A percentile compares a stretch with the other conserved stretches of the same genome.
Conservation (phyloP, 2,797 vertebrate species). For the Tinamus major region DNA sequence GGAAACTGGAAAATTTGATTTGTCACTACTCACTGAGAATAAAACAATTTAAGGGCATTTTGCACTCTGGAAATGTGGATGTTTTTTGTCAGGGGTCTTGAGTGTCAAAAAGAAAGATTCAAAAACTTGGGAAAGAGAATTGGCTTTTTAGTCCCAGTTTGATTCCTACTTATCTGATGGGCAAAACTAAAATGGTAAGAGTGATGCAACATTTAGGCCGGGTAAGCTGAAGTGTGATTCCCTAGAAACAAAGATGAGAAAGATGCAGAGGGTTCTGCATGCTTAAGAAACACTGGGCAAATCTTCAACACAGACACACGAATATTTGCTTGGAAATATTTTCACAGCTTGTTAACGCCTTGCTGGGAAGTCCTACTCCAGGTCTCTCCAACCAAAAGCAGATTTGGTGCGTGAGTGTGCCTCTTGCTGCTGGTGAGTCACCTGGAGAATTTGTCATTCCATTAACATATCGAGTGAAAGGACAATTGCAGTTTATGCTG, state of each 20-base stretch:
- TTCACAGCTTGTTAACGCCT: background rate
- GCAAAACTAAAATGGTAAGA: background rate
- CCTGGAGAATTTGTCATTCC: background rate
- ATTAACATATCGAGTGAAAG: background rate
- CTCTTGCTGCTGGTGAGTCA: constrained; percentile 44
- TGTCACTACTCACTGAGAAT: background rate
- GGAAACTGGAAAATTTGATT: background rate
- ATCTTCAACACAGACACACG: background rate
- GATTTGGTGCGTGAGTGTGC: background rate
- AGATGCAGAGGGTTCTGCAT: background rate
- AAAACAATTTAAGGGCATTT: background rate
- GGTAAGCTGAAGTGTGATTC: background rate
- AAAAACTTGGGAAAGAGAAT: background rate
- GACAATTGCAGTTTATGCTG: background rate
- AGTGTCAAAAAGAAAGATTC: background rate
- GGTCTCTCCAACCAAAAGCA: background rate
- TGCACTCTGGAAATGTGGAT: background rate
- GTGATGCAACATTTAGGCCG: background rate
- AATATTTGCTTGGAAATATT: constrained; percentile 44
- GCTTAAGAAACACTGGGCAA: background rate
- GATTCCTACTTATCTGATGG: background rate
- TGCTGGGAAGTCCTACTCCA: background rate
- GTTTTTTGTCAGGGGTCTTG: background rate
- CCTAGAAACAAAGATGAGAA: background rate
- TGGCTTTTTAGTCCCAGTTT: background rate